Base-by-base conservation (phyloP, 2,888 invertebrate genomes). In the Tenthredo scrophulariae region DNA sequence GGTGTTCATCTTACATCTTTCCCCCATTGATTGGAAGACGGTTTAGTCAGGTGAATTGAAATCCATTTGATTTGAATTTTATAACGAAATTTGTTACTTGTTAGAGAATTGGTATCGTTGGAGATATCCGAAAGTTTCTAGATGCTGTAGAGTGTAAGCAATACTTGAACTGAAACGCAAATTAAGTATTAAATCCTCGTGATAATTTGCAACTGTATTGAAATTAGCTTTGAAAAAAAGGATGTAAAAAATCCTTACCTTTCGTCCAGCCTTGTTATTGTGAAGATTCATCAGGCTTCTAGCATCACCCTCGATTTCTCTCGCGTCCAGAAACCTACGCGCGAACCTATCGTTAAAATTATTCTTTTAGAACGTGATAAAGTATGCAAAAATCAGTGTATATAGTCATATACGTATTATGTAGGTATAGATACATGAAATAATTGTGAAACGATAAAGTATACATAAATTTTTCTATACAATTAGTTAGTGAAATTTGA, bases 251-350 rank as follows among this genome's bases (percentile, higher is more conserved):
- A 84, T n/a, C 37, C 93, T 94, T 93, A 99, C 99, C 97, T 98
- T 98, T 94, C 99, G 95, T 80, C 99, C 99, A 82, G 98, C 98
- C 91, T 97, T 96, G 94, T 99, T 99, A 94, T 99, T 99, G 94
- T 99, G 99, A 86, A 98, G 95, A 94, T 99, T 99, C 98, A 99
- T 98, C 90, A 98, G 95, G 86, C 98, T 97, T 84, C 98, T 94
- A n/a, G 97, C 97, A 92, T 98, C 98, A 0, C 96, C 96, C 91
- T 97, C 97, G 87, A 97, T 95, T 94, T 99, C 98, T 62, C 98
- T 94, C 80, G 98, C 97, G 94, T 99, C 98, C 89, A 98, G 95
- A 94, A 99, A 99, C 91, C 97, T 96, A 87, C 98, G 94, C 85
- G 98, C 97, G 93, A 98, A 97, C 89, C 96, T 92, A 89, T 1